These are phyloP conservation scores for Agonopterix arenella DNA, from an alignment of 2,888 invertebrate genomes.

Conservation along the genomic window DNA sequence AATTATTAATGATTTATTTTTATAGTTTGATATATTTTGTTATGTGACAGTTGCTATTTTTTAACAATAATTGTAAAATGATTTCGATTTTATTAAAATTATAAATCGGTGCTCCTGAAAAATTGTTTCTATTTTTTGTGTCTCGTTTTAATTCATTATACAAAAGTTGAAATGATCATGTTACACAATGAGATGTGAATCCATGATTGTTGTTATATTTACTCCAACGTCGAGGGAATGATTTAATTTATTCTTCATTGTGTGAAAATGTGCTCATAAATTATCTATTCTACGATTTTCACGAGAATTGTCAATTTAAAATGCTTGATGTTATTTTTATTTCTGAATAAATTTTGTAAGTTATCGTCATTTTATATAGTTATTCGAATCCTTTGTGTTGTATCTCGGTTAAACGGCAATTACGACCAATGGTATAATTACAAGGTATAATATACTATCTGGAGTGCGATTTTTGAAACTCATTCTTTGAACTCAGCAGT, in stretches of 20 bases:
- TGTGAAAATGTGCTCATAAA: slow-evolving; percentile 70
- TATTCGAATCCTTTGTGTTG: too few relatives aligned
- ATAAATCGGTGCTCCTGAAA: slow-evolving; percentile 17
- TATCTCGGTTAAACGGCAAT: too few relatives aligned
- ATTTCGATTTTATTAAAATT: slow-evolving; percentile 2
- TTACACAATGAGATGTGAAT: slow-evolving; percentile 15
- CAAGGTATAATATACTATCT: too few relatives aligned
- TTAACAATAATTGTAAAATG: slow-evolving; percentile 14
- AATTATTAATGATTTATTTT: slow-evolving; percentile 40
- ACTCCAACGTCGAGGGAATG: slow-evolving; percentile 27
- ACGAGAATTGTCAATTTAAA: slow-evolving; percentile 69
- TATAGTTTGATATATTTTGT: slow-evolving; percentile 38
- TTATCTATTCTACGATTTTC: slow-evolving; percentile 54
- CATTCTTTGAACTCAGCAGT: too few relatives aligned
- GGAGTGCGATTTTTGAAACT: too few relatives aligned
- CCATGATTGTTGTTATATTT: slow-evolving; percentile 34
- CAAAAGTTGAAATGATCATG: slow-evolving; percentile 12
- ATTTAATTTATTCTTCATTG: slow-evolving; percentile 54
- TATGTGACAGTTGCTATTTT: slow-evolving; percentile 21
- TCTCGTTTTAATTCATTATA: background rate
- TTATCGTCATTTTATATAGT: slow-evolving; percentile 5
- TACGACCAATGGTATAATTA: too few relatives aligned
- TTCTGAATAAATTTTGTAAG: slow-evolving; percentile 71
- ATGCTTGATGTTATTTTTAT: slow-evolving; percentile 74
- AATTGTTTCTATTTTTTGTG: slow-evolving; percentile 3